These are phyloP conservation scores for Erpobdella octoculata DNA, from an alignment of 2,888 invertebrate species.

Conservation along the genomic window DNA sequence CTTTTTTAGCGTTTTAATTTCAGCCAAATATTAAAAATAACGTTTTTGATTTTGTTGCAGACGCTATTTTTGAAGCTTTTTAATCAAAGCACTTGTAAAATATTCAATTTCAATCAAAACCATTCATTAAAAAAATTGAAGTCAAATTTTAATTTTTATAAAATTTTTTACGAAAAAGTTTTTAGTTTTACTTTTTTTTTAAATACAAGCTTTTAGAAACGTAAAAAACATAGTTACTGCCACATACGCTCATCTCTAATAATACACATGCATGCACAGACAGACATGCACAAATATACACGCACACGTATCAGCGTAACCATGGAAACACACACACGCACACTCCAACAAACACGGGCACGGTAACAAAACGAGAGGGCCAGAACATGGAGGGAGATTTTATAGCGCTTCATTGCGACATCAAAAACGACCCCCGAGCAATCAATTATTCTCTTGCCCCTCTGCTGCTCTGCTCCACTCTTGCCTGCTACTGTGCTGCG, in stretches of 20 bases:
- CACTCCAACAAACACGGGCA: slow-evolving; percentile 9
- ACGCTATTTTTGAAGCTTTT: too few species aligned
- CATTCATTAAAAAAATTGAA: too few species aligned
- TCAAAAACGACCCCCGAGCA: neutral
- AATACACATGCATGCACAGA: slow-evolving; percentile 13
- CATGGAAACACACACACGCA: slow-evolving; percentile 10
- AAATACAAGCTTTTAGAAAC: too few species aligned
- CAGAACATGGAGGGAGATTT: neutral
- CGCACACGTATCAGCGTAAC: slow-evolving; percentile 9
- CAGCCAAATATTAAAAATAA: too few species aligned
- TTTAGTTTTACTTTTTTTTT: too few species aligned
- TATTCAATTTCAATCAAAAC: too few species aligned
- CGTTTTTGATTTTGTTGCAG: too few species aligned
- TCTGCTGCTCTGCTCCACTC: slow-evolving; percentile 2
- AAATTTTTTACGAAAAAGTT: too few species aligned
- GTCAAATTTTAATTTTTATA: too few species aligned
- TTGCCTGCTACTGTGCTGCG: slow-evolving; percentile 2
- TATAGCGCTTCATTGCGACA: neutral
- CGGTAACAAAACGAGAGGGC: neutral
- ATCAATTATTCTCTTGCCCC: neutral
- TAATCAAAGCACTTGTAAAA: too few species aligned
- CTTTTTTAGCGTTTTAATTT: too few species aligned
- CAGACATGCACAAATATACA: neutral
- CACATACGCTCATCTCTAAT: neutral
- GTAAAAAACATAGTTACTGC: too few species aligned